Percentiles rank a stretch among this genome's conserved stretches.
Conservation (phyloP, 2,797 vertebrate genomes). For the Prunella strophiata region DNA sequence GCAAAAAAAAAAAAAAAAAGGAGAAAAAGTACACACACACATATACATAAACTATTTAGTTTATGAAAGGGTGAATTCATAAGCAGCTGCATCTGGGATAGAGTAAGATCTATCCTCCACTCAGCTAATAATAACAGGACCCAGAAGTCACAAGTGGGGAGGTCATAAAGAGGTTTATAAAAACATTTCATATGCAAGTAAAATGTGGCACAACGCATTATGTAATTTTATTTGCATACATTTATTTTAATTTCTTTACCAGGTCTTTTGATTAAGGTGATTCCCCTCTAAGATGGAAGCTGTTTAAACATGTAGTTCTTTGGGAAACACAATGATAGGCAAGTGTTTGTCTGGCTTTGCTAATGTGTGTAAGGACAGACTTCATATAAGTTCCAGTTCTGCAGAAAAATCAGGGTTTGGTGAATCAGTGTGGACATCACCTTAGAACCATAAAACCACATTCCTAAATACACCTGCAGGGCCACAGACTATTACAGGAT, state of each 20-base stretch:
- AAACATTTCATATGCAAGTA: constrained; percentile 38
- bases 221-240: neutral
- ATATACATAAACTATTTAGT: neutral
- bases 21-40: neutral
- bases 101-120: constrained; percentile 11
- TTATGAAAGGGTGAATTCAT: constrained; percentile 44
- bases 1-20: neutral
- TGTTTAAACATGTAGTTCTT: neutral
- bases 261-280: neutral
- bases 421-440: neutral
- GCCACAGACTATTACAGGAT: too few relatives aligned
- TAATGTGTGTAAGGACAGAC: neutral
- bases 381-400: neutral
- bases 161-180: constrained; percentile 54
- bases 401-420: neutral
- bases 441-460: neutral
- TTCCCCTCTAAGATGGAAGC: neutral
- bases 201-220: neutral
- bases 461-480: neutral
- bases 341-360: neutral
- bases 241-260: constrained; percentile 25
- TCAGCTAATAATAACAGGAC: constrained; percentile 39
- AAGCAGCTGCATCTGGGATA: constrained; percentile 30
- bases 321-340: neutral
- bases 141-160: constrained; percentile 23